Conservation (phyloP, 2,888 invertebrate genomes). For the Ornithoptera priamus region DNA sequence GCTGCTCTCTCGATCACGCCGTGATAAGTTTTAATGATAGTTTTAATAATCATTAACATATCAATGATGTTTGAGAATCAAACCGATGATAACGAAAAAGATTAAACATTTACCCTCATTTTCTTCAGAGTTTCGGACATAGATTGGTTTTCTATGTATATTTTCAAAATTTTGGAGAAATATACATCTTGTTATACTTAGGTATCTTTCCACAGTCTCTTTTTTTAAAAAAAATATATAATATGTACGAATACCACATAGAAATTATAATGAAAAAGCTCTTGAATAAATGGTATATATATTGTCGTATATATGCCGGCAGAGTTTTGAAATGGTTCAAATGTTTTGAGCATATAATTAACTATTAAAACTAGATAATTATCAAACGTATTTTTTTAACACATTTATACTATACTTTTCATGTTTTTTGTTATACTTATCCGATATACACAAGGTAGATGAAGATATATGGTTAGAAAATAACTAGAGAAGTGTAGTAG, state of each 20-base stretch:
- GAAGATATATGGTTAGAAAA: background rate
- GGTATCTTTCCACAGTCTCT: no score
- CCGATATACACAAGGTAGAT: background rate
- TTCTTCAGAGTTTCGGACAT: no score
- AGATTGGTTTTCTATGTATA: no score
- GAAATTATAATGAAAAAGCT: background rate
- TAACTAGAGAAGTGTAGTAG: background rate
- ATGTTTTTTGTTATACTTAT: background rate
- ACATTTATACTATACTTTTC: background rate
- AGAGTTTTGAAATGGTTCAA: conserved; percentile 23
- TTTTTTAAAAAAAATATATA: no score
- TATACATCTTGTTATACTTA: no score
- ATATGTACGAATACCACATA: no score
- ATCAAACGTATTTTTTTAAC: background rate
- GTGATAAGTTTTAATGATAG: background rate
- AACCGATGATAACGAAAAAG: no score
- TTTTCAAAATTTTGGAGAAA: no score
- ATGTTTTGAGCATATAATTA: background rate
- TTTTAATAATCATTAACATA: no score
- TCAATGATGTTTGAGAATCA: no score
- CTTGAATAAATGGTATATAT: background rate
- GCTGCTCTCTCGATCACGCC: background rate
- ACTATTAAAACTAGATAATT: background rate
- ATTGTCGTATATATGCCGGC: conserved; percentile 5
- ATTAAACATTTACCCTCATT: no score